These are phyloP conservation scores for Caenorhabditis auriculariae DNA, from an alignment of 2,888 invertebrate genomes.

Conservation along the genomic window DNA sequence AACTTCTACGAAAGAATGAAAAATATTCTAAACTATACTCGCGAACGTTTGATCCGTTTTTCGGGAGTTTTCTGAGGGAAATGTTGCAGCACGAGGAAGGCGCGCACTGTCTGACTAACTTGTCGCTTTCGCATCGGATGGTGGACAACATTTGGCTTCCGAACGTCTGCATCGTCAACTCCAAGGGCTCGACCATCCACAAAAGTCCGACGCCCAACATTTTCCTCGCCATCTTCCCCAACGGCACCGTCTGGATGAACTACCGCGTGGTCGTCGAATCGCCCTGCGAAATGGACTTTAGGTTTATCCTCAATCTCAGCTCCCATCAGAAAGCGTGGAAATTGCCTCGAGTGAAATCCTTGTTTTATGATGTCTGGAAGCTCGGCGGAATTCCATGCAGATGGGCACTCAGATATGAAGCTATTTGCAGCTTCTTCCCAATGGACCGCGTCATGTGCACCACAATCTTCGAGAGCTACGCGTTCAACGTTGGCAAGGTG, in stretches of 20 bases:
- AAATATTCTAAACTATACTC: not conserved
- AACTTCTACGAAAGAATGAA: too few species aligned
- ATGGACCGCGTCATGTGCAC: conserved; percentile 61
- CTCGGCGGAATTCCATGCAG: not conserved
- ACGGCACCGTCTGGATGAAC: conserved; percentile 61
- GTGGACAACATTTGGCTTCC: conserved; percentile 62
- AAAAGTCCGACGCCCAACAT: conserved; percentile 62
- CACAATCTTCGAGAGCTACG: conserved; percentile 61
- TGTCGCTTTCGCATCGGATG: conserved; percentile 57
- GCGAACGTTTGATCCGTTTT: not conserved
- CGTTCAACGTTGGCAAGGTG: conserved; percentile 61
- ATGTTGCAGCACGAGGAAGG: conserved; percentile 57
- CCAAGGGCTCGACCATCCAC: conserved; percentile 55
- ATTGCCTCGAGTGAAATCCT: not conserved
- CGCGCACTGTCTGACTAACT: conserved; percentile 60
- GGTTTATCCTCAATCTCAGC: not conserved
- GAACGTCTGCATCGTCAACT: conserved; percentile 58
- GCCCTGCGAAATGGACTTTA: conserved; percentile 62
- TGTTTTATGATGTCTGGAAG: not conserved
- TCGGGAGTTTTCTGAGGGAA: not conserved
- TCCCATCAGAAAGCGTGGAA: too few species aligned
- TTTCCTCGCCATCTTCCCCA: conserved; percentile 62
- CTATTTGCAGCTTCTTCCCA: conserved; percentile 37
- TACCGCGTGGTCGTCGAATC: conserved; percentile 58
- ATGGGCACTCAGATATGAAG: not conserved